Conservation (phyloP, 1,140 invertebrate species). For the Diabrotica virgifera region DNA sequence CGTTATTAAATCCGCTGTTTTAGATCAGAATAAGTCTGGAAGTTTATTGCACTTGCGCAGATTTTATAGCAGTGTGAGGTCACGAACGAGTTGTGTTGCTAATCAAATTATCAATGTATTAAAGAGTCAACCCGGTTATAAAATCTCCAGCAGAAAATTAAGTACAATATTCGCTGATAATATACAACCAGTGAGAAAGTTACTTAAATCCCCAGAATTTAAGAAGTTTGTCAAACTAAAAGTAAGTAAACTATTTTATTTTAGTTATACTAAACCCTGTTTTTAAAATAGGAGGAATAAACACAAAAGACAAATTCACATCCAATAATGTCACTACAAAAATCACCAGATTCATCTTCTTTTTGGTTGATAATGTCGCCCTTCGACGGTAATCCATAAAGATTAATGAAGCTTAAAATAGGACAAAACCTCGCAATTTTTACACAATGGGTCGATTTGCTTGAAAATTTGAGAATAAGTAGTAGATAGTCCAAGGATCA, state of each 20-base stretch:
- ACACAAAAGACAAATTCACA: too few species aligned
- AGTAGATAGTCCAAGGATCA: too few species aligned
- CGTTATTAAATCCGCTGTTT: slow-evolving; percentile 41
- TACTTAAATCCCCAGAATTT: slow-evolving; percentile 52
- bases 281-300: too few species aligned
- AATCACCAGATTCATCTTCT: too few species aligned
- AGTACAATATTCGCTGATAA: slow-evolving; percentile 46
- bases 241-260: neutral
- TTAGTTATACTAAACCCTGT: too few species aligned
- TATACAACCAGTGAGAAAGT: slow-evolving; percentile 51
- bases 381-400: too few species aligned
- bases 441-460: too few species aligned
- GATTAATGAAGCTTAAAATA: too few species aligned
- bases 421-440: too few species aligned
- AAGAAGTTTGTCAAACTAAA: slow-evolving; percentile 50
- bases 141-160: slow-evolving; percentile 55
- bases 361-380: too few species aligned
- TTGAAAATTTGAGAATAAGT: too few species aligned
- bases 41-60: slow-evolving; percentile 59
- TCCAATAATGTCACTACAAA: too few species aligned
- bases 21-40: slow-evolving; percentile 42
- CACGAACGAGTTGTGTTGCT: slow-evolving; percentile 54
- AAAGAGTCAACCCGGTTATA: slow-evolving; percentile 53
- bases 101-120: slow-evolving; percentile 58
- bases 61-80: slow-evolving; percentile 59